Conservation (phyloP, 92 coral and sea anemone genomes). For the Metridium senile region DNA sequence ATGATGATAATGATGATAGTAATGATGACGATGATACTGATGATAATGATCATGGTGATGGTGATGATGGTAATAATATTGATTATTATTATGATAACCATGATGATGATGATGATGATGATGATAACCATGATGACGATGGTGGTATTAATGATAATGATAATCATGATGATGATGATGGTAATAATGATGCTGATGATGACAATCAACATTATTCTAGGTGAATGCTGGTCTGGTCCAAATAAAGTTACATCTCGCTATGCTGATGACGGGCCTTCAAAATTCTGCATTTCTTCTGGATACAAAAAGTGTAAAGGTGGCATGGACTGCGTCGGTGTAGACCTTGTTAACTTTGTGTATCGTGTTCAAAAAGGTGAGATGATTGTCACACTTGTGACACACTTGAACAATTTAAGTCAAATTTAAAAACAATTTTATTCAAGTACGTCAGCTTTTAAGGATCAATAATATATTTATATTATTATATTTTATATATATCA, state of each 20-base stretch:
- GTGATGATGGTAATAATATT: too few relatives aligned
- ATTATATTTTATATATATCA: background rate
- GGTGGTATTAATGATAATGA: background rate
- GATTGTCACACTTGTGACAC: background rate
- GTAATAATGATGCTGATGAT: too few relatives aligned
- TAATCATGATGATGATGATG: background rate
- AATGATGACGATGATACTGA: too few relatives aligned
- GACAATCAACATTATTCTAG: background rate
- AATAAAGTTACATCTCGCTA: background rate
- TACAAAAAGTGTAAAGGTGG: background rate
- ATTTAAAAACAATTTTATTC: background rate
- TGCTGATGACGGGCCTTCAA: background rate
- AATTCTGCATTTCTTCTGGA: background rate
- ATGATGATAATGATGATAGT: too few relatives aligned
- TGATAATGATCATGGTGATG: too few relatives aligned
- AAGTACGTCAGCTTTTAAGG: background rate
- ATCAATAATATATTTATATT: background rate
- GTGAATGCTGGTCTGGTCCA: slow-evolving; percentile 26
- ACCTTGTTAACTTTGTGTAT: slow-evolving; percentile 7
- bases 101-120: too few relatives aligned
- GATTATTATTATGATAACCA: too few relatives aligned
- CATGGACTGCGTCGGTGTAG: slow-evolving; percentile 5
- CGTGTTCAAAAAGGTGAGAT: slow-evolving; percentile 11
- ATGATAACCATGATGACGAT: too few relatives aligned
- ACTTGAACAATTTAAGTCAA: too few relatives aligned